These are phyloP conservation scores for Agonopterix subpropinquella DNA, from an alignment of 2,888 invertebrate genomes.

Conservation along the genomic window DNA sequence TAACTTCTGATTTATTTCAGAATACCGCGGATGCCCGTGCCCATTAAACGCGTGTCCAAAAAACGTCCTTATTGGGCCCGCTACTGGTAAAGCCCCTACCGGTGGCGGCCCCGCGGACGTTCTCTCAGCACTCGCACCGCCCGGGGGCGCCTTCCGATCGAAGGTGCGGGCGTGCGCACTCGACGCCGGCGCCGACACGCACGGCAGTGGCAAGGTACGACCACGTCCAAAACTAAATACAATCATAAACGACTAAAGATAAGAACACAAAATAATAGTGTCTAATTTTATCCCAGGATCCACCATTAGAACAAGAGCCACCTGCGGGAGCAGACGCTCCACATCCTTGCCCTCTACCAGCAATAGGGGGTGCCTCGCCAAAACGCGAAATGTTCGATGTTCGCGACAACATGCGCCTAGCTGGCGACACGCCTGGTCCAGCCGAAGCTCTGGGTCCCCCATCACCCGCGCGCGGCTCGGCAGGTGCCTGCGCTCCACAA, in stretches of 20 bases:
- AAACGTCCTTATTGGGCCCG: conserved; percentile 99
- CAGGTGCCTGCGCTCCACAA: conserved; percentile 79
- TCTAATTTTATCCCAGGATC: conserved; percentile 39
- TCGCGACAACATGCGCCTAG: conserved; percentile 52
- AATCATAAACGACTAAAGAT: background rate
- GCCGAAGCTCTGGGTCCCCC: conserved; percentile 75
- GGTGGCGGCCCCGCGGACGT: conserved; percentile 75
- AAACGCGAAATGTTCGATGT: conserved; percentile 60
- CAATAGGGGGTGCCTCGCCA: conserved; percentile 64
- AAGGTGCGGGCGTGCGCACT: conserved; percentile 67
- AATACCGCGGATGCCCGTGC: conserved; percentile 85
- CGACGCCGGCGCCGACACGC: conserved; percentile 55
- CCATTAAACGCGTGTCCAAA: conserved; percentile 97
- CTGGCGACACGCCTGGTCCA: conserved; percentile 47
- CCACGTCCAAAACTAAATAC: background rate
- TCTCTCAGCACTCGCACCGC: conserved; percentile 54
- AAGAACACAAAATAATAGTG: background rate
- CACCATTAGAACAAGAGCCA: conserved; percentile 55
- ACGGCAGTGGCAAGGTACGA: conserved; percentile 65
- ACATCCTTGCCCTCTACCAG: conserved; percentile 53
- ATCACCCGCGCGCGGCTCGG: conserved; percentile 81
- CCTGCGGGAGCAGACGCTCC: conserved; percentile 59
- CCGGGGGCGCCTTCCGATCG: conserved; percentile 71
- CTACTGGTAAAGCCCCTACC: conserved; percentile 96
- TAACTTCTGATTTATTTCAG: conserved; percentile 29